phyloP scores from a whole-genome alignment of 2,113 vertebrate species.

The Parotia lawesii region DNA sequence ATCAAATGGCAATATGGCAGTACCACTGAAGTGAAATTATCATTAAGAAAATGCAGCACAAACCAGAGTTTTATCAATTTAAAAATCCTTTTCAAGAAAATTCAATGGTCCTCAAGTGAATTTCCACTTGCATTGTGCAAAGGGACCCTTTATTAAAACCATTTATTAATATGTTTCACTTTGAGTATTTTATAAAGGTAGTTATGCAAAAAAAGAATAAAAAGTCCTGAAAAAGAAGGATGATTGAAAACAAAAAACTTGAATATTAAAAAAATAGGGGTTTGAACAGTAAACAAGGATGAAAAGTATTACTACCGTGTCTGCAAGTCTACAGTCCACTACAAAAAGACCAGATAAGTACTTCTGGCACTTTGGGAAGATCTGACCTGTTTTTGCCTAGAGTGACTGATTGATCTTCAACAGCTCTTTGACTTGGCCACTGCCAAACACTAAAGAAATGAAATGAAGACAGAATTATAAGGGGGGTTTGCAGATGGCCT shows the following conservation, averaged over 20 bases:
- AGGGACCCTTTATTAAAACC: not conserved
- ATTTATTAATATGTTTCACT: not conserved
- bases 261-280: fast-evolving
- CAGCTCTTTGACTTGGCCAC: not conserved
- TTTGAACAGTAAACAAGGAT: not conserved
- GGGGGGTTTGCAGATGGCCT: not conserved
- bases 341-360: not conserved
- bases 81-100: not conserved
- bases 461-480: not conserved
- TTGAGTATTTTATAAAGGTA: not conserved
- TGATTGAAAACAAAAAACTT: not conserved
- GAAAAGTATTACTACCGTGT: not conserved
- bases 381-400: not conserved
- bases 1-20: not conserved
- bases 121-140: not conserved
- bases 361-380: not conserved
- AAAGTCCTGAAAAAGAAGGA: not conserved
- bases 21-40: not conserved
- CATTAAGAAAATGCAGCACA: not conserved
- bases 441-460: not conserved
- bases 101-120: not conserved
- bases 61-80: not conserved
- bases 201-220: not conserved
- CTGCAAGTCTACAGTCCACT: not conserved
- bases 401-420: not conserved